Conservation (phyloP, 1,140 invertebrate species). For the Notospermus geniculatus region DNA sequence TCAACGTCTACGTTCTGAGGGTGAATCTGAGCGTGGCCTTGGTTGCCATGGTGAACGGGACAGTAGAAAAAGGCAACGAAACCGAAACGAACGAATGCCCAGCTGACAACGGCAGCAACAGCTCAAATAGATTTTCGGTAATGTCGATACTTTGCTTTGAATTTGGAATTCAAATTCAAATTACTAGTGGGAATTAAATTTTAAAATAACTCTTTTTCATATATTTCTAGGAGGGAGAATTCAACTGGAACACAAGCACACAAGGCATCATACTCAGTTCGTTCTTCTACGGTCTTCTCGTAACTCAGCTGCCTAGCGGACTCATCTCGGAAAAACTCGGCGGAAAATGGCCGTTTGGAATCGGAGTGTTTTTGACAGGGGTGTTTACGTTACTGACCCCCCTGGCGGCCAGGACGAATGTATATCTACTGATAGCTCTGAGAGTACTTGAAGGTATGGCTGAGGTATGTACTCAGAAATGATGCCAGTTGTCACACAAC, state of each 20-base stretch:
- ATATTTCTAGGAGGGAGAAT: slow-evolving; percentile 58
- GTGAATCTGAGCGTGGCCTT: no score
- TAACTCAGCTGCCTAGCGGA: slow-evolving; percentile 55
- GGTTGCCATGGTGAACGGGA: slow-evolving; percentile 80
- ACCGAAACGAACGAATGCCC: background rate
- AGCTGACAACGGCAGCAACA: no score
- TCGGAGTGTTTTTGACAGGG: background rate
- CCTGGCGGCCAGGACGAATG: background rate
- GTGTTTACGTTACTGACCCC: background rate
- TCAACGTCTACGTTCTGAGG: no score
- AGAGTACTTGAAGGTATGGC: background rate
- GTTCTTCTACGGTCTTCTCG: slow-evolving; percentile 72
- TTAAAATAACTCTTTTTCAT: slow-evolving; percentile 10
- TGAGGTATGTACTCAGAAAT: no score
- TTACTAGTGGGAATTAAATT: background rate
- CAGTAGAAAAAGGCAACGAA: no score
- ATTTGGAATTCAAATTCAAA: no score
- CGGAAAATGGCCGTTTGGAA: slow-evolving; percentile 5
- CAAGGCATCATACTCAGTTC: slow-evolving; percentile 77
- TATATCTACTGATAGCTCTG: background rate
- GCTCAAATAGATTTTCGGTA: no score
- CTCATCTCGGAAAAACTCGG: background rate
- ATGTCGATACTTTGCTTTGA: no score
- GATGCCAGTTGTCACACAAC: no score
- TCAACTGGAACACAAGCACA: slow-evolving; percentile 72